Conservation (phyloP, 2,888 invertebrate species). For the Ectemnius continuus region DNA sequence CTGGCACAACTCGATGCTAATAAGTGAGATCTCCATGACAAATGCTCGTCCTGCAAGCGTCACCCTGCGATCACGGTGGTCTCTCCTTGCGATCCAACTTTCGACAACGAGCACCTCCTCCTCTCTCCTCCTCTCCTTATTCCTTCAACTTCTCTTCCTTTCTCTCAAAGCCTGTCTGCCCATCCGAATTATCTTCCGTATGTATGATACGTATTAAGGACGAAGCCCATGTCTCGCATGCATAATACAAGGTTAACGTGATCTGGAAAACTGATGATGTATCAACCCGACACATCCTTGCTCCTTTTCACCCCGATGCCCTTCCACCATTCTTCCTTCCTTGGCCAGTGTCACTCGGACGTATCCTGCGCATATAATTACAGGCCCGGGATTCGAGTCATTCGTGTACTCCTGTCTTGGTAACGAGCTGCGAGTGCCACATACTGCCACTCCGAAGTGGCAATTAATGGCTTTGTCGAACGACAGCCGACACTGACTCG, state of each 20-base stretch:
- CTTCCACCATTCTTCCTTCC: no score
- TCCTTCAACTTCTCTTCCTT: background rate
- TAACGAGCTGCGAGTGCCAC: no score
- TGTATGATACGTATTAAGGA: conserved; percentile 2
- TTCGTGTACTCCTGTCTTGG: no score
- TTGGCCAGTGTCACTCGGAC: no score
- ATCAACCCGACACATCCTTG: background rate
- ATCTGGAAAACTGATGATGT: background rate
- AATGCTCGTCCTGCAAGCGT: conserved; percentile 56
- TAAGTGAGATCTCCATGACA: conserved; percentile 68
- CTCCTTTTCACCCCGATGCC: no score
- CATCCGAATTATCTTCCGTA: background rate
- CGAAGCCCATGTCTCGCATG: background rate
- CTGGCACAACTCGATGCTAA: conserved; percentile 49
- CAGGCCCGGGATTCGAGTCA: no score
- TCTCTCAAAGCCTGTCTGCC: background rate
- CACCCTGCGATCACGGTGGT: conserved; percentile 58
- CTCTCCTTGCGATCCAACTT: conserved; percentile 47
- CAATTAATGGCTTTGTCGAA: no score
- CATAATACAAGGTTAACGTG: conserved; percentile 1
- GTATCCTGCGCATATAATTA: no score
- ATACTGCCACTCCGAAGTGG: no score
- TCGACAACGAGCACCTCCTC: conserved; percentile 36
- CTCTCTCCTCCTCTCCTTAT: background rate
- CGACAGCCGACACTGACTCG: no score